Base-by-base conservation (phyloP, 2,797 vertebrate genomes). In the Esox masquinongy region DNA sequence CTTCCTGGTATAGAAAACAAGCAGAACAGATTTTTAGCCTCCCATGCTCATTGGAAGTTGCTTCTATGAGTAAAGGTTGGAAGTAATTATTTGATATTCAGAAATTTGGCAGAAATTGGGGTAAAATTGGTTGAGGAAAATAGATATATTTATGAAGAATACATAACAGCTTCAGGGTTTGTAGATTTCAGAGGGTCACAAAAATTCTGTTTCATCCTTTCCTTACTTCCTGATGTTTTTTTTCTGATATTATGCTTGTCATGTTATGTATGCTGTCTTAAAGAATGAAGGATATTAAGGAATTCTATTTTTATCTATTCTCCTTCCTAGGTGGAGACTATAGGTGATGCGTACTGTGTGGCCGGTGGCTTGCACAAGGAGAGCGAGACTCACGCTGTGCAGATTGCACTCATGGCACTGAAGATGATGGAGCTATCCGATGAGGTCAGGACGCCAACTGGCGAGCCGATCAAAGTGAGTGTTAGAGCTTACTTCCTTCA, bases 391-490 rank as follows among this genome's bases (percentile, higher is more conserved):
- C 98, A 99, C 0, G 97, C 97, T 1, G 92, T 96, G 79, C 97
- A 97, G 84, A 97, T 99, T 83, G 97, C 98, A 4, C 89, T 97
- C 80, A 99, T 99, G 98, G 96, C 97, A 61, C 89, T 99, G 88
- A 98, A 97, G 92, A 99, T 99, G 97, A 98, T 99, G 95, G 97
- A 98, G 81, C 95, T 99, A 47, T 98, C 98, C 50, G 93, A 95
- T 22, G 96, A 97, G 79, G 97, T 99, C 80, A 95, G 92, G 90
- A 98, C 98, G 76, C 98, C 98, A 70, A 96, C 96, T 36, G 98
- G 97, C 85, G 97, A 99, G 70, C 94, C 91, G 72, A 98, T 99
- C 89, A 97, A 96, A 96, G 98, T 99, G 74, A 92, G 90, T 80
- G 78, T 76, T 70, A 82, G 80, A 64, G 34, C 36, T 79, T 34